Evolutionary conservation across 2,888 invertebrate genomes (phyloP).

Genomic region (Cheilosia soror): DNA sequence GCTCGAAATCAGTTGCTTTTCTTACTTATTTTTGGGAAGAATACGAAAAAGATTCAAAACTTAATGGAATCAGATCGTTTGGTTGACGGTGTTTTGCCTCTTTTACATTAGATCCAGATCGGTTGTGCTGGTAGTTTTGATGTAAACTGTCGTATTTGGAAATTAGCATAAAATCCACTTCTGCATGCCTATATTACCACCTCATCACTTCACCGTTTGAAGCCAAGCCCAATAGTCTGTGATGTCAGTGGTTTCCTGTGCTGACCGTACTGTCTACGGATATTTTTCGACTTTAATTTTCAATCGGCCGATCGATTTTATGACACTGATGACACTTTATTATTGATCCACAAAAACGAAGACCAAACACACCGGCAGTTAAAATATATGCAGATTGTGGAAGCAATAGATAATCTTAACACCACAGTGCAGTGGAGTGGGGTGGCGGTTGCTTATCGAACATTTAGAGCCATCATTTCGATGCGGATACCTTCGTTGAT

Average conservation of each 20-base stretch:
- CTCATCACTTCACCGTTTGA: slow-evolving; percentile 35
- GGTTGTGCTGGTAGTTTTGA: slow-evolving; percentile 28
- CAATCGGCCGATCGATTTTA: slow-evolving; percentile 74
- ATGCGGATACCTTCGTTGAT: slow-evolving; percentile 56
- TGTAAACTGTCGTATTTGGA: slow-evolving; percentile 21
- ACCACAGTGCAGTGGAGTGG: slow-evolving; percentile 39
- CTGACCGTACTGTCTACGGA: slow-evolving; percentile 28
- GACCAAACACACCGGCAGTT: slow-evolving; percentile 54
- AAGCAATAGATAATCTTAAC: slow-evolving; percentile 69
- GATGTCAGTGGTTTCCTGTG: slow-evolving; percentile 11
- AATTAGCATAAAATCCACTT: slow-evolving; percentile 74
- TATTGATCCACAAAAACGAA: slow-evolving; percentile 70
- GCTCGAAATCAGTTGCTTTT: slow-evolving; percentile 42
- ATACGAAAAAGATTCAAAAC: slow-evolving; percentile 40
- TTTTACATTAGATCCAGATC: slow-evolving; percentile 67
- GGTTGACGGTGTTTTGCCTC: slow-evolving; percentile 26
- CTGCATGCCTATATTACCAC: slow-evolving; percentile 37
- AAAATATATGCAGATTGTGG: slow-evolving; percentile 63
- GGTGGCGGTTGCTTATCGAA: slow-evolving; percentile 36
- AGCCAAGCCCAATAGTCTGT: slow-evolving; percentile 50
- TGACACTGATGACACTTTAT: slow-evolving; percentile 75
- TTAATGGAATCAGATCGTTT: slow-evolving; percentile 74
- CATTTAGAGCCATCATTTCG: slow-evolving; percentile 56
- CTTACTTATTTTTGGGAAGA: slow-evolving; percentile 6
- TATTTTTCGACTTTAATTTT: slow-evolving; percentile 60